A percentile compares a stretch with the other conserved stretches of the same genome.
These are phyloP conservation scores for Sitobion miscanthi DNA, from an alignment of 1,140 invertebrate species.

Conservation along the genomic window DNA sequence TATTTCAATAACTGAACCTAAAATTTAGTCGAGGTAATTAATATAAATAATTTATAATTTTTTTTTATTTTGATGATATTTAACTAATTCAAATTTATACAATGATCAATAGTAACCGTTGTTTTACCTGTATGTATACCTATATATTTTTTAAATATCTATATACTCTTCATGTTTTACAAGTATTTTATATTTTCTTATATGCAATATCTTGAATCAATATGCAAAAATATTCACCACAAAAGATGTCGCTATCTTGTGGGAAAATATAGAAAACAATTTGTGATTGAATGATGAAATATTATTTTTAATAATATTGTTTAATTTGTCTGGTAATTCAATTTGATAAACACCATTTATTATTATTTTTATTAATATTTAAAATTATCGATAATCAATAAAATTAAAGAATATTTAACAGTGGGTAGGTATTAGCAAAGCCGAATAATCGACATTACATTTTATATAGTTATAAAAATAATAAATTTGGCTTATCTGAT, in stretches of 20 bases:
- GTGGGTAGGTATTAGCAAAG: background rate
- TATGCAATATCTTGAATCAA: background rate
- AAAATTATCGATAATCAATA: background rate
- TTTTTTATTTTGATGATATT: background rate
- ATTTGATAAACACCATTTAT: background rate
- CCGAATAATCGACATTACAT: background rate
- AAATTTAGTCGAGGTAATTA: background rate
- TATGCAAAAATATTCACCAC: background rate
- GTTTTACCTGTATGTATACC: background rate
- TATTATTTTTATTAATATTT: background rate
- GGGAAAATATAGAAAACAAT: background rate
- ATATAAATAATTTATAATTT: background rate
- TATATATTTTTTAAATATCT: background rate
- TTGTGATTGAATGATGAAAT: background rate
- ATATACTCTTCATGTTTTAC: background rate
- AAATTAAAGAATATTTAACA: background rate
- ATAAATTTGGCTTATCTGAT: slow-evolving; percentile 12
- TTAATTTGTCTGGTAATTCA: background rate
- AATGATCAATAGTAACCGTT: background rate
- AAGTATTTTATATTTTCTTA: background rate
- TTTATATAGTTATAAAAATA: slow-evolving; percentile 9
- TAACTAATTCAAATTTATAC: background rate
- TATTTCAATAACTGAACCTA: background rate
- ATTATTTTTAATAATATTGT: background rate
- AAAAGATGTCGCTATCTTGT: background rate